Percentiles rank a stretch among this genome's conserved stretches.
phyloP scores from a whole-genome alignment of 2,113 vertebrate species.

The Crotalus horridus region DNA sequence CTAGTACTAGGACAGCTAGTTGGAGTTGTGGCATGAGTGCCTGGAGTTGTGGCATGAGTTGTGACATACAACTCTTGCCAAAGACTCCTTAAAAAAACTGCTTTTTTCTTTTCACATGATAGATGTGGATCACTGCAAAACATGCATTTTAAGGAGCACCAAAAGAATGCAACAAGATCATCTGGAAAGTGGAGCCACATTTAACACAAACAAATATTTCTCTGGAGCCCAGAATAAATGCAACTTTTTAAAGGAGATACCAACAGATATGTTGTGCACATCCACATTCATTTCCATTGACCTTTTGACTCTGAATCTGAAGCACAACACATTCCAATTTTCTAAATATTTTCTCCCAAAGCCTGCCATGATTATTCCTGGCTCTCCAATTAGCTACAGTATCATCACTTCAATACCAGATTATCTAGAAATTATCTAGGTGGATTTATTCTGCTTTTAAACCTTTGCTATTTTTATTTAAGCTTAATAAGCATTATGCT shows the following conservation, averaged over 20 bases:
- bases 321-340: neutral
- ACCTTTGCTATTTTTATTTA: neutral
- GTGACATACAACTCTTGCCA: neutral
- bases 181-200: neutral
- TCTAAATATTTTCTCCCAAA: neutral
- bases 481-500: neutral
- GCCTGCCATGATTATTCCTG: neutral
- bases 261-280: neutral
- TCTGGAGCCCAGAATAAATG: neutral
- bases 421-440: neutral
- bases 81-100: neutral
- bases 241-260: neutral
- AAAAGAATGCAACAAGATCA: neutral
- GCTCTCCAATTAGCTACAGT: neutral
- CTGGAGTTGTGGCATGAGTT: neutral
- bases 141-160: neutral
- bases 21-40: neutral
- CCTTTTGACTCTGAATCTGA: neutral
- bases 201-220: neutral
- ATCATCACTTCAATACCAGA: no score
- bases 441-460: neutral
- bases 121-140: neutral
- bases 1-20: neutral
- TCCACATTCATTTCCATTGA: neutral
- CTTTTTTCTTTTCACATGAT: neutral